Evolutionary conservation across 2,113 vertebrate genomes (phyloP).

Genomic region (Ammodytes marinus): DNA sequence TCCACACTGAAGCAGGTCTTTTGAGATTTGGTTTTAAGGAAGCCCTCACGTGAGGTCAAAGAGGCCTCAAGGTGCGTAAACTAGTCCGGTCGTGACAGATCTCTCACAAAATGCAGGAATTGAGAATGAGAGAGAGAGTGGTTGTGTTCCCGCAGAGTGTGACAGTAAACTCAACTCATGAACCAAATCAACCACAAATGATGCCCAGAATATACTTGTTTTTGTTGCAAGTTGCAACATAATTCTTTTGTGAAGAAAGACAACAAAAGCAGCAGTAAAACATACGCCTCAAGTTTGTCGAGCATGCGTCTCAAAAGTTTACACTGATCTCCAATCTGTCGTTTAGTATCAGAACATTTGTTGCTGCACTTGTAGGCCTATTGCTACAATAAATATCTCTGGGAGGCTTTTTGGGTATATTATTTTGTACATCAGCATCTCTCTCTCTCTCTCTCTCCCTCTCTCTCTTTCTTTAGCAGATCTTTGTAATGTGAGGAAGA

Average conservation of each 20-base stretch:
- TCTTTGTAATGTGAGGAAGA: conserved; percentile 89
- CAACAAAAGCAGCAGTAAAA: conserved; percentile 50
- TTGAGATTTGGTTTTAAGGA: not conserved
- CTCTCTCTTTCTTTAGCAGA: conserved; percentile 83
- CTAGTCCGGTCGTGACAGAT: not conserved
- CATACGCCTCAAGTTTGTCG: conserved; percentile 88
- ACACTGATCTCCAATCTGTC: conserved; percentile 92
- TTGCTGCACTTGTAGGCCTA: conserved; percentile 84
- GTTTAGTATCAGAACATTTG: conserved; percentile 96
- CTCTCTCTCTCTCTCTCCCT: conserved; percentile 74
- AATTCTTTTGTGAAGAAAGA: not conserved
- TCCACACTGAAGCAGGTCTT: not conserved
- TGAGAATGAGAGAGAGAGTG: not conserved
- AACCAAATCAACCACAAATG: not conserved
- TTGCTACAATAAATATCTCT: conserved; percentile 92
- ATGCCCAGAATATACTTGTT: not conserved
- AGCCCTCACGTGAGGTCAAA: conserved; percentile 45
- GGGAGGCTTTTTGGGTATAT: conserved; percentile 89
- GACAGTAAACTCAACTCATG: not conserved
- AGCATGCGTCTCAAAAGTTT: conserved; percentile 93
- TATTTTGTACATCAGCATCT: conserved; percentile 90
- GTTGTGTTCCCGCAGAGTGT: not conserved
- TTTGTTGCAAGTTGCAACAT: not conserved
- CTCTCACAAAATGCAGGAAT: not conserved
- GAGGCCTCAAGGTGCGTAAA: conserved; percentile 16